Evolutionary conservation across 1,140 invertebrate genomes (phyloP), one percentile per base, ranked within the genome.

Genomic region (Euglossa dilemma): DNA sequence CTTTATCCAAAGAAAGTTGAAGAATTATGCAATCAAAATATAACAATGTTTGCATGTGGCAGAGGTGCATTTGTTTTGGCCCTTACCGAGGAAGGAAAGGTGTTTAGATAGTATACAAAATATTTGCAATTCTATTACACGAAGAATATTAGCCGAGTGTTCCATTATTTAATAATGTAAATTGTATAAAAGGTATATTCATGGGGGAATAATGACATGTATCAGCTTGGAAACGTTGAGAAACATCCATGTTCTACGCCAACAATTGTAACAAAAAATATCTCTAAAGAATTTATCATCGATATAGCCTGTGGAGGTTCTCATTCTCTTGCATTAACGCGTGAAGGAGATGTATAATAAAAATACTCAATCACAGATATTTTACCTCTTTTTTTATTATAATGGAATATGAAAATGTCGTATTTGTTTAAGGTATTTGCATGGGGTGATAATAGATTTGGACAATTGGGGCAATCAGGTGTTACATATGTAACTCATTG

Each of bases 121-220:
- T 1, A 28, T 18, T 16, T 36, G 36, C 36, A 18, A 5, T 2
- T 9, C 0, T 28, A 36, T 63, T 36, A 16, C 50, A 63, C 18
- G 18, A 18, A 36, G 36, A 36, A 36, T 36, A 36, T 36, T 16
- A 43, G 4, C 4, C 20, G 20, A 52, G 25, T 52, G 9, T 59
- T 50, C 9, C 25, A 72, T 85, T 36, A 14, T 28, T 36, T 43
- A 45, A 20, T 74, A n/a, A 72, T 8, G 20, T 36, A 11, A 57
- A 56, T 52, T 70, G 7, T 45, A 74, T 54, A 7, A 64, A n/a
- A 93, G 93, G 89, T 94, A 47, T 97, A 95, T 91, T 95, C 95
- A 56, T 97, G 96, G 96, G 96, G 96, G 28, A 95, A 96, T 90
- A 97, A 97, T 94, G 95, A n/a, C n/a, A n/a, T n/a, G n/a, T n/a